Base-by-base conservation (phyloP, 1,140 invertebrate genomes). In the Drosophila bifasciata region DNA sequence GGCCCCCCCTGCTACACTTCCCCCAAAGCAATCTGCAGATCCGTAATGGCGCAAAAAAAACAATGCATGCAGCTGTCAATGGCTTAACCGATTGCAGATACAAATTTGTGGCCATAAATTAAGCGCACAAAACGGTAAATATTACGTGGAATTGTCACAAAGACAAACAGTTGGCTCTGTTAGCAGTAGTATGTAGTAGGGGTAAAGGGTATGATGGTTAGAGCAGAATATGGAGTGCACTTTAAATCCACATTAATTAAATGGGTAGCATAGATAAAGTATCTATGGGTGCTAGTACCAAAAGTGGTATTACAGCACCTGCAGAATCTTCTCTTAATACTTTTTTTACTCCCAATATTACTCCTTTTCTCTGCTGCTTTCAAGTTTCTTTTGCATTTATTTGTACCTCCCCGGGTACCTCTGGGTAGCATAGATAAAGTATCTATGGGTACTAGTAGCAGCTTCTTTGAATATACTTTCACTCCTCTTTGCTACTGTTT, bases 31-130 rank as follows among this genome's bases (percentile, higher is more conserved):
- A 44, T 40, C n/a, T n/a, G n/a, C n/a, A n/a, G n/a, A n/a, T n/a
- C 64, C 32, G 16, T 48, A 23, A n/a, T 17, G 39, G 28, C 11
- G 28, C 41, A 46, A 48, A 46, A 48, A 46, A 48, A 46, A 77
- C 76, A 77, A 78, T 78, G 75, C 68, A 45, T 46, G 46, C 32
- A 55, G 48, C 67, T 80, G 78, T 80, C 78, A 71, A 79, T 66
- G 19, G 51, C 58, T 49, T 61, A 58, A 39, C 64, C 44, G 58
- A 76, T 58, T 40, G 52, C 40, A 62, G 79, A 66, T 67, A 85
- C 80, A 85, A 85, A 85, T 85, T 85, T 79, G 76, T 5, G 48
- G 61, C 61, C 60, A 85, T 85, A 85, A 85, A 85, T 85, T 85
- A 85, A 85, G 63, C 56, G 16, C 39, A 69, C 64, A 55, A 67